Percentiles rank a stretch among this genome's conserved stretches.
Conservation (phyloP, 2,888 invertebrate genomes). For the Silvanus unidentatus region DNA sequence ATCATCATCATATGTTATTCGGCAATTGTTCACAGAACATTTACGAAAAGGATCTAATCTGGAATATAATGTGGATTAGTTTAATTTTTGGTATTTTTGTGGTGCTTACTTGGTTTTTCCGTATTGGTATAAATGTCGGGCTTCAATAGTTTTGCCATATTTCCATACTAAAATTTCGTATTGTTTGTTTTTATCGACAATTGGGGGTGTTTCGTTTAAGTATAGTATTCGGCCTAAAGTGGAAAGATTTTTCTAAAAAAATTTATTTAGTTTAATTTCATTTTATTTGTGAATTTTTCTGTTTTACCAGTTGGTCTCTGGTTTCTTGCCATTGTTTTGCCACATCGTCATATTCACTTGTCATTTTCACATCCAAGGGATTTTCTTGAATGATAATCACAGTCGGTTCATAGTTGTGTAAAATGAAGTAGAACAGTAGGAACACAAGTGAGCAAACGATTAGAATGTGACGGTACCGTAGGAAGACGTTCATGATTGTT, state of each 20-base stretch:
- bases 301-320: not conserved
- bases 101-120: conserved; percentile 32
- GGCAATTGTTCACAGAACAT: conserved; percentile 60
- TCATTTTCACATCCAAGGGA: too few relatives aligned
- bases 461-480: too few relatives aligned
- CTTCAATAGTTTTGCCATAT: conserved; percentile 52
- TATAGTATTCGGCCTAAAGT: conserved; percentile 45
- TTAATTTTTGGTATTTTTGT: not conserved
- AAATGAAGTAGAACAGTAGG: too few relatives aligned
- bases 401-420: too few relatives aligned
- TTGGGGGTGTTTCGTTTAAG: conserved; percentile 36
- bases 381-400: too few relatives aligned
- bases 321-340: not conserved
- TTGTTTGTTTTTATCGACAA: conserved; percentile 27
- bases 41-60: conserved; percentile 52
- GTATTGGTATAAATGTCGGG: conserved; percentile 52
- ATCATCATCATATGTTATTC: conserved; percentile 51
- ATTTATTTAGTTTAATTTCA: not conserved
- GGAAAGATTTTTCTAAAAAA: conserved; percentile 38
- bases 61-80: conserved; percentile 21
- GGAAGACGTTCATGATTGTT: too few relatives aligned
- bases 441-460: too few relatives aligned
- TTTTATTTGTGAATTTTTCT: not conserved
- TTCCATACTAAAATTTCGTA: conserved; percentile 58
- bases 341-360: not conserved